Conservation (phyloP, 2,113 vertebrate genomes). For the Probosciger aterrimus region DNA sequence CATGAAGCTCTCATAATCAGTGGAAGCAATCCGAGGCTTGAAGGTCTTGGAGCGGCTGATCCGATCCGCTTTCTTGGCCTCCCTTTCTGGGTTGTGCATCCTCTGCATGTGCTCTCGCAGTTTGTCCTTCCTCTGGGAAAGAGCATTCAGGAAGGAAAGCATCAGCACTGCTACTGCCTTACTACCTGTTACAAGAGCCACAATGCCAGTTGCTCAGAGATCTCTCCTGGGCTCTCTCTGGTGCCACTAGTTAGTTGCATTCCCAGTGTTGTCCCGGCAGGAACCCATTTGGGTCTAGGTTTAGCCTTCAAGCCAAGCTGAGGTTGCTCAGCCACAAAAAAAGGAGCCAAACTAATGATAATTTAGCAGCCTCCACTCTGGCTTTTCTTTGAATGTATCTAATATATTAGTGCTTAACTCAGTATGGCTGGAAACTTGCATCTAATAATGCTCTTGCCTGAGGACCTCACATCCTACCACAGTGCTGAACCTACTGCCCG, state of each 20-base stretch:
- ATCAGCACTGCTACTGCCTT: background rate
- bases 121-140: conserved; percentile 91
- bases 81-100: conserved; percentile 97
- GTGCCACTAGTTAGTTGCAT: background rate
- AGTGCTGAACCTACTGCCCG: background rate
- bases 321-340: background rate
- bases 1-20: conserved; percentile 95
- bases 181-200: background rate
- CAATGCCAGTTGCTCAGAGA: fast-evolving
- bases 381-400: background rate
- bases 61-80: conserved; percentile 93
- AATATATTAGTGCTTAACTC: background rate
- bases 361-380: background rate
- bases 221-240: background rate
- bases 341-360: background rate
- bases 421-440: background rate
- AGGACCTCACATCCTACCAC: background rate
- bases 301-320: background rate
- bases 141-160: background rate
- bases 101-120: conserved; percentile 97
- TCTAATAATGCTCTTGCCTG: background rate
- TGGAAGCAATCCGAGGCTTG: conserved; percentile 90
- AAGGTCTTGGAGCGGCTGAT: conserved; percentile 91
- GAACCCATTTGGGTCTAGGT: background rate
- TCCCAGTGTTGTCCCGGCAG: background rate